These are phyloP conservation scores for Watsonalla binaria DNA, from an alignment of 2,888 invertebrate species.

Conservation along the genomic window DNA sequence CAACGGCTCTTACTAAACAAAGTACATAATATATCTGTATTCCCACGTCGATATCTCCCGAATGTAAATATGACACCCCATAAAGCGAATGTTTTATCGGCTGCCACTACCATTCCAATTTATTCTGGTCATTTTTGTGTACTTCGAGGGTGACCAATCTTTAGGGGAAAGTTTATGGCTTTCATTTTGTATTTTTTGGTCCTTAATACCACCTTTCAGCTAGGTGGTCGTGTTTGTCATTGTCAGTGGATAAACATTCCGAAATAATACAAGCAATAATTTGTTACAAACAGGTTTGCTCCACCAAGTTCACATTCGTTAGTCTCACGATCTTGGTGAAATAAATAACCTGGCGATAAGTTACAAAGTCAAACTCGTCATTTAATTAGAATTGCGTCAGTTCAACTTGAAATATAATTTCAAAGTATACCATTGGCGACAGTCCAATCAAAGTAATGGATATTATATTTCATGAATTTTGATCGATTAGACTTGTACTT, in stretches of 20 bases:
- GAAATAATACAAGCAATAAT: background rate
- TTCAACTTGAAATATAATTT: too few relatives aligned
- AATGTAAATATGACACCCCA: conserved; percentile 79
- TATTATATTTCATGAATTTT: background rate
- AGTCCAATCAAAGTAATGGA: too few relatives aligned
- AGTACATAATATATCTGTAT: conserved; percentile 48
- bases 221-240: conserved; percentile 20
- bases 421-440: too few relatives aligned
- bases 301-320: background rate
- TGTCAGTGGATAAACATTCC: background rate
- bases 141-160: conserved; percentile 71
- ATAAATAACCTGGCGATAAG: too few relatives aligned
- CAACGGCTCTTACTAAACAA: conserved; percentile 25
- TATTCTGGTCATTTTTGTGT: conserved; percentile 78
- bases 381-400: too few relatives aligned
- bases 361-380: too few relatives aligned
- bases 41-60: conserved; percentile 66
- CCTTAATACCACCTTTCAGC: conserved; percentile 48
- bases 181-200: conserved; percentile 58
- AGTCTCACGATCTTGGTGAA: background rate
- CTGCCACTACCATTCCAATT: conserved; percentile 75
- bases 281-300: background rate
- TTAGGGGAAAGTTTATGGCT: conserved; percentile 68
- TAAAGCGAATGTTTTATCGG: conserved; percentile 77
- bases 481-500: background rate